Conservation (phyloP, 2,113 vertebrate genomes). For the Delphinapterus leucas region DNA sequence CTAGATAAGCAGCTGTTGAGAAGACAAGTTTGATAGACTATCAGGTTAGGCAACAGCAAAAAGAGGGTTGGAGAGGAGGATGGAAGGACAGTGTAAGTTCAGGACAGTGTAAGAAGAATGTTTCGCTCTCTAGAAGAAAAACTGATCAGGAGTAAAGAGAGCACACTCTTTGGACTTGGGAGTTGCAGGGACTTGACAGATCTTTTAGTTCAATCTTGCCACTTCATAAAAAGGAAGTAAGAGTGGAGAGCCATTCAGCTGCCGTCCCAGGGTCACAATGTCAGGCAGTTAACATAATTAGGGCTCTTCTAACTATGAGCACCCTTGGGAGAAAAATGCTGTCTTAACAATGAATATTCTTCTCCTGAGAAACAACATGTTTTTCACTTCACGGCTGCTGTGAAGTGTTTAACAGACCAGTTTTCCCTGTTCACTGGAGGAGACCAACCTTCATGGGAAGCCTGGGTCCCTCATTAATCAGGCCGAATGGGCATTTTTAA, state of each 20-base stretch:
- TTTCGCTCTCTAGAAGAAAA: background rate
- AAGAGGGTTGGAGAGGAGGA: background rate
- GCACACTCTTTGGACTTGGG: background rate
- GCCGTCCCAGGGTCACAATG: background rate
- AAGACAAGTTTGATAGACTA: conserved; percentile 54
- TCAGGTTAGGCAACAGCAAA: conserved; percentile 45
- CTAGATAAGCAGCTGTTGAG: conserved; percentile 75
- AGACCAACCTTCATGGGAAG: background rate
- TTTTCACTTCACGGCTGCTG: background rate
- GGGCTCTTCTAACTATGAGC: background rate
- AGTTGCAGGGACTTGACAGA: no score
- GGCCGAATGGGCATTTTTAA: background rate
- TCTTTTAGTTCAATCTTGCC: background rate
- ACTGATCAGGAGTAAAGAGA: background rate
- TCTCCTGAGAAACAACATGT: conserved; percentile 32
- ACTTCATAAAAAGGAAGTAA: background rate
- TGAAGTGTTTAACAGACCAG: background rate
- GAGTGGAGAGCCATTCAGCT: background rate
- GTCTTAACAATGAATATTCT: background rate
- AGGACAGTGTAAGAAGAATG: conserved; percentile 18
- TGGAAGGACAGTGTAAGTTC: background rate
- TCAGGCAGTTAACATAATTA: background rate
- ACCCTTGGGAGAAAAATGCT: conserved; percentile 6
- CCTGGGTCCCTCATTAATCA: background rate
- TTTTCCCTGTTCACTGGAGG: background rate